phyloP scores from a whole-genome alignment of 2,797 vertebrate species.

The Meriones psammophilus region DNA sequence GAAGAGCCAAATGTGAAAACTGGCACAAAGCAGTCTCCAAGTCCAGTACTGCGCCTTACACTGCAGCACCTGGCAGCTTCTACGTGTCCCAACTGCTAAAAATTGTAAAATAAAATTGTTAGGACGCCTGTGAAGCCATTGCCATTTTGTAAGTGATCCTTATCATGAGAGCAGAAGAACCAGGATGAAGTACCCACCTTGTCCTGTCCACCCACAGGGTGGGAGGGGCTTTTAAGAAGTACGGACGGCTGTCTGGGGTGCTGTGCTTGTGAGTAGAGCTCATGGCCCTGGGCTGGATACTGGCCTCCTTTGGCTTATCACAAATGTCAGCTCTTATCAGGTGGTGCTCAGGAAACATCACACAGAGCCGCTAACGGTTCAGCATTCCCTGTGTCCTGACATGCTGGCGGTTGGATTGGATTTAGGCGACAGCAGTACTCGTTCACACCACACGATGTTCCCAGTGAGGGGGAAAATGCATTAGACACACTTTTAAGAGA shows the following conservation, averaged over 20 bases:
- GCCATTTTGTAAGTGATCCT: background rate
- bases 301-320: background rate
- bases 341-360: background rate
- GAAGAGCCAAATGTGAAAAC: background rate
- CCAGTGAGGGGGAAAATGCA: background rate
- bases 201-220: background rate
- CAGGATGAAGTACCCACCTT: background rate
- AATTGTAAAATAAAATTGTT: background rate
- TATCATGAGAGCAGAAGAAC: background rate
- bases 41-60: background rate
- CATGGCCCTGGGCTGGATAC: background rate
- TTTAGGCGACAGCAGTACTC: background rate
- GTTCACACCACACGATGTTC: too few relatives aligned
- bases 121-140: background rate
- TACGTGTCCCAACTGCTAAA: background rate
- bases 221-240: background rate
- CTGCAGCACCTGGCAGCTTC: background rate
- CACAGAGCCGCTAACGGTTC: background rate
- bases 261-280: background rate
- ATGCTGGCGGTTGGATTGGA: background rate
- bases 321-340: background rate
- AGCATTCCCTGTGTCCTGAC: background rate
- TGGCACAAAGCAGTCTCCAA: background rate
- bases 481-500: background rate
- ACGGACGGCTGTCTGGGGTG: background rate